These are phyloP conservation scores for Aythya fuligula DNA, from an alignment of 2,797 vertebrate genomes.

Conservation along the genomic window DNA sequence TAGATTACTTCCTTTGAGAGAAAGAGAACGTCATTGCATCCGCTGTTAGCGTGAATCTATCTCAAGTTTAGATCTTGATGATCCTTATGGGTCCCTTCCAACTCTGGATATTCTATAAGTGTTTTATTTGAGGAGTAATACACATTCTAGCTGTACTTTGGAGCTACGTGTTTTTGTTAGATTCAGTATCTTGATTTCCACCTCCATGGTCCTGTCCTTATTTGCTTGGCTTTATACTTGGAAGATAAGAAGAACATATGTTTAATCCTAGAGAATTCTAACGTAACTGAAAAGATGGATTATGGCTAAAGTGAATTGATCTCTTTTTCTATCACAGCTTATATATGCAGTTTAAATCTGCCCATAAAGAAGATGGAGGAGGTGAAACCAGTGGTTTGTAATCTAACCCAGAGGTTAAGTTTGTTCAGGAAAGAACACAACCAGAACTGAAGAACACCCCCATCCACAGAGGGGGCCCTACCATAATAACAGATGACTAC, in stretches of 20 bases:
- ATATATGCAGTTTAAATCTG: not conserved
- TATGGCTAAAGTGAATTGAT: not conserved
- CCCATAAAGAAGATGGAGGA: not conserved
- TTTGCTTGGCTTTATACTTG: not conserved
- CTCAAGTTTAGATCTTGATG: not conserved
- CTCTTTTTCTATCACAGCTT: not conserved
- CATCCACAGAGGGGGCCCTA: not conserved
- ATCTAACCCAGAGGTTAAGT: not conserved
- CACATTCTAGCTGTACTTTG: not conserved
- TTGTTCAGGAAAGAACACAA: not conserved
- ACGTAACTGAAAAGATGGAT: not conserved
- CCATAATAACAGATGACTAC: not conserved
- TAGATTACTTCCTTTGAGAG: constrained; percentile 23
- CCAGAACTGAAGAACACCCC: not conserved
- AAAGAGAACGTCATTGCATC: not conserved
- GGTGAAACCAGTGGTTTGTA: not conserved
- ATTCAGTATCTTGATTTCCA: not conserved
- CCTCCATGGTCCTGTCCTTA: not conserved
- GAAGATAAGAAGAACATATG: not conserved
- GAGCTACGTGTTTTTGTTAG: not conserved
- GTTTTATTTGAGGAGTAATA: not conserved
- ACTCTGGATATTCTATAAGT: not conserved
- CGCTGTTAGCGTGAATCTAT: not conserved
- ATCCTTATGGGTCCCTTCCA: too few relatives aligned
- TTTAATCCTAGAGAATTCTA: not conserved